Evolutionary conservation across 2,888 invertebrate species (phyloP), one percentile per base, ranked within the genome.

Genomic region (Amblyteles armatorius): DNA sequence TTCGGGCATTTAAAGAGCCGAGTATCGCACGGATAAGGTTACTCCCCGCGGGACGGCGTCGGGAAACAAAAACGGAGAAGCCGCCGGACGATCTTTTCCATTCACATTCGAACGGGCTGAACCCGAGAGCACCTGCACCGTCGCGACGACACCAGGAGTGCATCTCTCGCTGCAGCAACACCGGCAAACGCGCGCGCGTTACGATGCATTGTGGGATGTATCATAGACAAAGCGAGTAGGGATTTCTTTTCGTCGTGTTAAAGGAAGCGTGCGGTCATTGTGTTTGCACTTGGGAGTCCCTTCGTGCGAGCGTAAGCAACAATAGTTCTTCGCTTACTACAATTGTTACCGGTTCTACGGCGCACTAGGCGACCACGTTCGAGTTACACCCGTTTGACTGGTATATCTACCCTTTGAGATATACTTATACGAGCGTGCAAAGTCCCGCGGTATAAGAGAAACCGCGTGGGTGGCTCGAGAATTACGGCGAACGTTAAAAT

Each of bases 361-460:
- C 36, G 52, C 6, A 26, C 44, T 63, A 63, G 63, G 63, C 63
- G 84, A 88, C 85, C 89, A 48, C 44, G 89, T 91, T 92, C 91
- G 90, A 90, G 90, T 92, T 92, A 92, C 92, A 92, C 91, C 88
- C 89, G 92, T 92, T 90, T 90, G 89, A 90, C 91, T 90, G 89
- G 90, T 91, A 88, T 90, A 88, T 69, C 74, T 90, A 88, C 65
- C 71, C 48, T 73, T 33, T 71, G 77, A 76, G 78, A 82, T 63
- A 29, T 33, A 63, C n/a, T 29, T 68, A 78, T 60, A 55, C 67
- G 78, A 68, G 63, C 22, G 50, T 48, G 60, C 68, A 79, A 74
- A 69, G 60, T 68, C 57, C 57, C 76, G 76, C 81, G 63, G 69
- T 63, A 65, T 50, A 52, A 79, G 71, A 71, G 71, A 71, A 79